These are phyloP conservation scores for Euwallacea similis DNA, from an alignment of 1,140 invertebrate genomes.

Conservation along the genomic window DNA sequence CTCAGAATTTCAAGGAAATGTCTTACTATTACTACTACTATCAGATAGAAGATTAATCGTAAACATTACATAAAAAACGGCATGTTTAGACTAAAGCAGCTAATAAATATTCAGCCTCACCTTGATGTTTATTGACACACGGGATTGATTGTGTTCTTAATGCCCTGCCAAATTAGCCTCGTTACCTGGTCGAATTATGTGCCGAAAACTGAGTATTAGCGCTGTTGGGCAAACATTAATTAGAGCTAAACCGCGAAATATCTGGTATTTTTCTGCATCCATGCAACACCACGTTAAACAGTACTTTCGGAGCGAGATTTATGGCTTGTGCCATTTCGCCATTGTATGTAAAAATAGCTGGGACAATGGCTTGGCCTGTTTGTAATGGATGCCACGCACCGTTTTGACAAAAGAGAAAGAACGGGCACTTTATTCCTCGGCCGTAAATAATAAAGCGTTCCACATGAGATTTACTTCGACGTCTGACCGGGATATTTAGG, in stretches of 20 bases:
- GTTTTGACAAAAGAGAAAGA: conserved; percentile 25
- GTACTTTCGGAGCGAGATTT: conserved; percentile 31
- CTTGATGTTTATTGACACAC: too few species aligned
- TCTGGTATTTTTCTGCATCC: conserved; percentile 15
- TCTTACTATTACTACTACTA: too few species aligned
- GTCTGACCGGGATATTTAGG: too few species aligned
- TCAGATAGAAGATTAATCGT: not conserved
- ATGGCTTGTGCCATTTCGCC: conserved; percentile 29
- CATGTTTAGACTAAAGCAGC: not conserved
- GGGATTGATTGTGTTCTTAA: not conserved
- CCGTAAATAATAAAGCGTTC: not conserved
- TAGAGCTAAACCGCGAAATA: not conserved
- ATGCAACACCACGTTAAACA: conserved; percentile 14
- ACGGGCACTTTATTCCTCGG: not conserved
- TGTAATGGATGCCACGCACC: conserved; percentile 12
- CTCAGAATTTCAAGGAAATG: too few species aligned
- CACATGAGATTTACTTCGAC: conserved; percentile 4
- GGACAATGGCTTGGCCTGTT: conserved; percentile 18
- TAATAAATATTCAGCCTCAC: too few species aligned
- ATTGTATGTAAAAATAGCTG: conserved; percentile 23
- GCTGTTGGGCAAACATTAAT: not conserved
- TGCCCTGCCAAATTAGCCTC: not conserved
- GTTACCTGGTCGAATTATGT: not conserved
- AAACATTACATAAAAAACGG: not conserved
- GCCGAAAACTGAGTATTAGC: not conserved